Evolutionary conservation across 2,113 vertebrate species (phyloP).

Genomic region (Nansenia antarctica): DNA sequence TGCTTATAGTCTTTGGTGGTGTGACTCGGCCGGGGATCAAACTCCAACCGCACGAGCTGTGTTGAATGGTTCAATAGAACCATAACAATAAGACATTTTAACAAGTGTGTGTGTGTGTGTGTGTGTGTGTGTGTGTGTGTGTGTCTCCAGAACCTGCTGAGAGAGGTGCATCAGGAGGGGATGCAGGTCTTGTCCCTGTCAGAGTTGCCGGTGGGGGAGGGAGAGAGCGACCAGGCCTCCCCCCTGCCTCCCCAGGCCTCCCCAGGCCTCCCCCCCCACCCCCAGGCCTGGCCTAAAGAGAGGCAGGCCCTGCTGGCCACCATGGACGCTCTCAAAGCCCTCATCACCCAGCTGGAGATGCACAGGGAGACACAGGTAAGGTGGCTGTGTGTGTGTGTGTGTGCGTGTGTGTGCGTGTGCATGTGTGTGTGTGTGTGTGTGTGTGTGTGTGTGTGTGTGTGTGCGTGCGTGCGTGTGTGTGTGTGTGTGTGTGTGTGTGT

Average conservation of each 20-base stretch:
- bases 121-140: conserved; percentile 13
- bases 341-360: conserved; percentile 86
- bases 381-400: background rate
- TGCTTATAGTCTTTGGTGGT: no score
- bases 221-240: conserved; percentile 51
- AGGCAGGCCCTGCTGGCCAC: conserved; percentile 82
- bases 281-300: conserved; percentile 80
- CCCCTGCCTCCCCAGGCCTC: conserved; percentile 68
- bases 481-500: no score
- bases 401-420: background rate
- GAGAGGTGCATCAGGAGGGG: conserved; percentile 92
- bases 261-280: conserved; percentile 51
- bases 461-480: no score
- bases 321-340: conserved; percentile 83
- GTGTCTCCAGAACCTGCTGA: conserved; percentile 81
- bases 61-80: background rate
- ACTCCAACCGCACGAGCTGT: background rate
- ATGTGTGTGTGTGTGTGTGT: no score
- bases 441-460: no score
- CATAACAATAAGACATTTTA: no score
- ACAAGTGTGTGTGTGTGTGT: no score
- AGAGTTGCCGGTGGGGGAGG: conserved; percentile 77
- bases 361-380: conserved; percentile 78
- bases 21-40: no score
- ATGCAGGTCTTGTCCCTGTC: conserved; percentile 92